Evolutionary conservation across 2,888 invertebrate genomes (phyloP).

Genomic region (Cantharis lateralis): DNA sequence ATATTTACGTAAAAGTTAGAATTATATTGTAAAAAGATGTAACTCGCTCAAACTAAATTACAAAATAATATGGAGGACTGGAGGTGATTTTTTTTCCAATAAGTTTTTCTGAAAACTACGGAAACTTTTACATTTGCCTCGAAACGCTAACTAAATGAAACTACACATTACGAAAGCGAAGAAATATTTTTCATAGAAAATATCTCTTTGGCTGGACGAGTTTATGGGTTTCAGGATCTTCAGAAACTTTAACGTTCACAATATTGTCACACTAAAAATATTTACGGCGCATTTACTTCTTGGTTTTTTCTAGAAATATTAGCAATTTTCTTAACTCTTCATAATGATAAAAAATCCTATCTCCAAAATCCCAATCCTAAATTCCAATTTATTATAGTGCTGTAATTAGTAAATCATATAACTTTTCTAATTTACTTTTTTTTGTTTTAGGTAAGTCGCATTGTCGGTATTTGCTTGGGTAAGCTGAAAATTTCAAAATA

Average conservation of each 20-base stretch:
- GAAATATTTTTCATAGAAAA: background rate
- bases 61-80: background rate
- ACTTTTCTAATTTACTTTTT: background rate
- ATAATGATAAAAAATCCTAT: background rate
- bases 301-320: background rate
- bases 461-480: background rate
- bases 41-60: background rate
- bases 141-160: background rate
- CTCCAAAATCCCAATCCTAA: too few species aligned
- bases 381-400: too few species aligned
- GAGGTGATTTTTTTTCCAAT: background rate
- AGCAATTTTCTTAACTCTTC: background rate
- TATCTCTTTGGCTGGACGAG: background rate
- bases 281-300: background rate
- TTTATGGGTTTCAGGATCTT: background rate
- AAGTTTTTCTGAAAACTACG: background rate
- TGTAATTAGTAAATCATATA: too few species aligned
- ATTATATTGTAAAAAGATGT: background rate
- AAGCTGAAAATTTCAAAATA: background rate
- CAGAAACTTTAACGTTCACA: background rate
- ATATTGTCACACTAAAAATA: background rate
- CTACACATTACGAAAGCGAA: background rate
- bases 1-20: background rate
- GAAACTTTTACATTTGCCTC: background rate
- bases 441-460: background rate